Evolutionary conservation across 2,113 vertebrate species (phyloP).

Genomic region (Elephantulus edwardii): DNA sequence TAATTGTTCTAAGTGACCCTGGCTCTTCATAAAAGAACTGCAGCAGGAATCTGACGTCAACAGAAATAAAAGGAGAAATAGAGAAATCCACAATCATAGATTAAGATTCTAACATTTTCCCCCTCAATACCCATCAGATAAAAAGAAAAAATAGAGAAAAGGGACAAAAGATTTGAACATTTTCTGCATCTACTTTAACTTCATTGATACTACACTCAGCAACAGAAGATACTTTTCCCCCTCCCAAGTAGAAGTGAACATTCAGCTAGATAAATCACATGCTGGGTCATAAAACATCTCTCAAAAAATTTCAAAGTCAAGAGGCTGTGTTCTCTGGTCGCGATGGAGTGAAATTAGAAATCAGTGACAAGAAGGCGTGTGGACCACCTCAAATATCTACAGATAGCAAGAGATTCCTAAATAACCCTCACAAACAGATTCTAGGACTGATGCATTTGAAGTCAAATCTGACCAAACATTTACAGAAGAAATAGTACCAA

Average conservation of each 20-base stretch:
- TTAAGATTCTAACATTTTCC: neutral
- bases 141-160: neutral
- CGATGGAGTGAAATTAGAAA: constrained; percentile 13
- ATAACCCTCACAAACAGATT: constrained; percentile 4
- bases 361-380: neutral
- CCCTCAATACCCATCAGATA: neutral
- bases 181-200: neutral
- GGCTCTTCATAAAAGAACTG: neutral
- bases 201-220: neutral
- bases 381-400: neutral
- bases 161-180: neutral
- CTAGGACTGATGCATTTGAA: neutral
- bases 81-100: neutral
- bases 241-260: neutral
- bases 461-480: neutral
- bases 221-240: neutral
- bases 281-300: neutral
- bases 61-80: neutral
- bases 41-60: neutral
- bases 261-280: neutral
- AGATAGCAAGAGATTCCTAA: neutral
- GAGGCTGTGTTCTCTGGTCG: neutral
- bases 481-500: neutral
- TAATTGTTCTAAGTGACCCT: neutral
- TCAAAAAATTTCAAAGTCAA: neutral